Percentiles rank a stretch among this genome's conserved stretches.
These are phyloP conservation scores for Mamestra brassicae DNA, from an alignment of 2,888 invertebrate genomes.

Conservation along the genomic window DNA sequence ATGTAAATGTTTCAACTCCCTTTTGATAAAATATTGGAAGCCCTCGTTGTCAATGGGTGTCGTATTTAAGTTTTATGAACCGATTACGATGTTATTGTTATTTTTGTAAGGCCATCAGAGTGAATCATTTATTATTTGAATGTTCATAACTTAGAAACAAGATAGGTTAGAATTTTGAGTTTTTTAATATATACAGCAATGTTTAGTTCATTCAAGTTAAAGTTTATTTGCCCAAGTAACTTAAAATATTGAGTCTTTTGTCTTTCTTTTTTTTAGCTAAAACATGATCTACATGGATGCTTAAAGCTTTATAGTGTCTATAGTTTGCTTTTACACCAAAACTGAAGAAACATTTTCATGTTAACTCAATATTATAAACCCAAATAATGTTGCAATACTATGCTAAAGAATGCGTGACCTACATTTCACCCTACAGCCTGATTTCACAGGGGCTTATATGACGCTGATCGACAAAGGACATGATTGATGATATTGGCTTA, in stretches of 20 bases:
- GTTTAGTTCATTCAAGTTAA: no score
- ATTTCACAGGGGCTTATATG: not conserved
- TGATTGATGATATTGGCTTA: not conserved
- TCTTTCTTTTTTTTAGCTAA: no score
- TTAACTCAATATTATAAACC: no score
- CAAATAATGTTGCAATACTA: no score
- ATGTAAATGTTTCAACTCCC: not conserved
- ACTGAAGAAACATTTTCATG: no score
- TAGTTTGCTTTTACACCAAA: no score
- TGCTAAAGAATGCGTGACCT: not conserved
- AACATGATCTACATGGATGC: no score
- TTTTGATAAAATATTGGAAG: not conserved
- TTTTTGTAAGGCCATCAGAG: not conserved
- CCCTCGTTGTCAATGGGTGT: not conserved
- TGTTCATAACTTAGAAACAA: not conserved
- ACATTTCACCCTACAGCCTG: not conserved
- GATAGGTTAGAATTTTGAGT: no score
- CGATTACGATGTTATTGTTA: constrained; percentile 3
- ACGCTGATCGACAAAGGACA: not conserved
- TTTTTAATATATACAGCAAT: no score
- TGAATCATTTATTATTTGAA: not conserved
- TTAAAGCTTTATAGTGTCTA: no score
- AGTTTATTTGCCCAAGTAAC: no score
- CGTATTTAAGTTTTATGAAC: constrained; percentile 23
- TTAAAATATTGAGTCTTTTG: no score